phyloP scores from a whole-genome alignment of 2,113 vertebrate species.

The Apistogramma diplotaenia region DNA sequence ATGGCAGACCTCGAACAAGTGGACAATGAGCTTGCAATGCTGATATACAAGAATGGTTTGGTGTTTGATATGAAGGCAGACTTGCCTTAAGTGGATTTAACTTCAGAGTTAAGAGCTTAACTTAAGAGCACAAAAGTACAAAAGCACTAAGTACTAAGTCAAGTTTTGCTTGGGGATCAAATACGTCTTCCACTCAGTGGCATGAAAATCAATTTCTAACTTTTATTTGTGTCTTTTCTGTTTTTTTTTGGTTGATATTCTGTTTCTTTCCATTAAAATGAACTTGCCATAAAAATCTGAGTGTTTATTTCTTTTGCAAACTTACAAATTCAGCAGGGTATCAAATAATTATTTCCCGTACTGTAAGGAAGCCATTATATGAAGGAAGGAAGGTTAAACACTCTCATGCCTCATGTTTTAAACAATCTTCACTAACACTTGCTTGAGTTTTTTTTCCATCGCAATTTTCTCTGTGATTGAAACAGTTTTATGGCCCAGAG shows the following conservation, averaged over 20 bases:
- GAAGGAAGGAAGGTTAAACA: background rate
- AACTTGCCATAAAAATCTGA: background rate
- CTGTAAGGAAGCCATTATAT: background rate
- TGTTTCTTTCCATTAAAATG: background rate
- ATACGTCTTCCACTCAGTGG: background rate
- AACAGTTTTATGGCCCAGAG: no score
- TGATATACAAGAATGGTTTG: slow-evolving; percentile 69
- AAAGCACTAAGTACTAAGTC: no score
- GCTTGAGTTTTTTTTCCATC: no score
- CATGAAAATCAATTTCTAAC: background rate
- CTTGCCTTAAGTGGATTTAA: slow-evolving; percentile 1
- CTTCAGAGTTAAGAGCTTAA: no score
- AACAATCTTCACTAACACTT: background rate
- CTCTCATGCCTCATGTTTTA: background rate
- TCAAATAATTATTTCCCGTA: background rate
- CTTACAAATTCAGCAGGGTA: background rate
- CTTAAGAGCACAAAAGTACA: background rate
- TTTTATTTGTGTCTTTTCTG: background rate
- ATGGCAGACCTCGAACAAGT: slow-evolving; percentile 17
- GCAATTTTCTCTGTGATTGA: no score
- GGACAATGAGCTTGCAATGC: slow-evolving; percentile 41
- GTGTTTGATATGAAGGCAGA: slow-evolving; percentile 66
- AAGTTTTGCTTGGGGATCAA: background rate
- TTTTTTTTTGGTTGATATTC: no score
- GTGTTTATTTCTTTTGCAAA: background rate